Conservation (phyloP, 2,888 invertebrate genomes). For the Andrena marginata region DNA sequence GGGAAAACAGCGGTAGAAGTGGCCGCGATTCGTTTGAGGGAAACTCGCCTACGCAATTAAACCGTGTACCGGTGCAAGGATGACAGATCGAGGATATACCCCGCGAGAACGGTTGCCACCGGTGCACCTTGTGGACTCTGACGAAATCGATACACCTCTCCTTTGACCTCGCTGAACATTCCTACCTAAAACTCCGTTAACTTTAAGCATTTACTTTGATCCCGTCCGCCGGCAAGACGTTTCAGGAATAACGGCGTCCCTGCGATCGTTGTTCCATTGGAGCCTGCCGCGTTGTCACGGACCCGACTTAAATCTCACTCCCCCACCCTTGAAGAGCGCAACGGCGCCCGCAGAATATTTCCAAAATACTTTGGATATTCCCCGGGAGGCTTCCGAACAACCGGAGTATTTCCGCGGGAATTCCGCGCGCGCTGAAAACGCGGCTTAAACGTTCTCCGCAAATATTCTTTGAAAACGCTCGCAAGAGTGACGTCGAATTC, state of each 20-base stretch:
- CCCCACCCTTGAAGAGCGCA: not conserved
- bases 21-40: not conserved
- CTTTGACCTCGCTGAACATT: constrained; percentile 15
- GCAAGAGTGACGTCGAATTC: not conserved
- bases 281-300: not conserved
- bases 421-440: not conserved
- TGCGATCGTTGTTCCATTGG: constrained; percentile 1
- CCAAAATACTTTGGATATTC: constrained; percentile 12
- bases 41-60: constrained; percentile 11
- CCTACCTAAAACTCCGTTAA: not conserved
- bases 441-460: not conserved
- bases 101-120: not conserved
- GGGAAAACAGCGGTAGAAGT: constrained; percentile 3
- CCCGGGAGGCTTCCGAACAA: not conserved
- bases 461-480: constrained; percentile 3
- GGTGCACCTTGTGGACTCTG: not conserved
- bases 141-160: not conserved
- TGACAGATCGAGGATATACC: constrained; percentile 21
- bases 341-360: constrained; percentile 4
- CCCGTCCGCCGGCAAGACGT: not conserved
- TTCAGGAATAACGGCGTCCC: constrained; percentile 1
- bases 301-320: constrained; percentile 6
- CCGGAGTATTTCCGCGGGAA: not conserved
- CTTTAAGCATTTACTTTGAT: not conserved
- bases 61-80: not conserved